These are phyloP conservation scores for Belgica antarctica DNA, from an alignment of 2,888 invertebrate species.

Conservation along the genomic window DNA sequence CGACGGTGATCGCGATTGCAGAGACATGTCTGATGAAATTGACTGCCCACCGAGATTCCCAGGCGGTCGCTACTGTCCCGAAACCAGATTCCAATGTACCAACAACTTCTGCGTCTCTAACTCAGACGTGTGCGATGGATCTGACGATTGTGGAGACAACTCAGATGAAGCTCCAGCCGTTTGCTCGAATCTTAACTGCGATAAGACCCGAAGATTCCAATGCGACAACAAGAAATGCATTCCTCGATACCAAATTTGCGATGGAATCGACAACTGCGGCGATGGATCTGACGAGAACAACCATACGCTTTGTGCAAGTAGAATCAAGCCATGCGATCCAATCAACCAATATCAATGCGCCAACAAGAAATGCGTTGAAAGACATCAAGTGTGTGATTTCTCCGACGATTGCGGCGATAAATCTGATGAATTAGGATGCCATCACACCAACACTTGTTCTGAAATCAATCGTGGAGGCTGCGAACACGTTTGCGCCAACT, in stretches of 20 bases:
- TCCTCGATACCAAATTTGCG: slow-evolving; percentile 82
- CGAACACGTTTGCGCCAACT: slow-evolving; percentile 85
- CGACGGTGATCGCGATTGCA: slow-evolving; percentile 81
- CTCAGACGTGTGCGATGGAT: slow-evolving; percentile 88
- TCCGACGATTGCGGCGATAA: slow-evolving; percentile 88
- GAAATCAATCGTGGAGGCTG: slow-evolving; percentile 73
- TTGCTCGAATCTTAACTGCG: slow-evolving; percentile 83
- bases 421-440: slow-evolving; percentile 89
- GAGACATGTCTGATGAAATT: slow-evolving; percentile 85
- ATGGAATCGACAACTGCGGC: slow-evolving; percentile 88
- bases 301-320: slow-evolving; percentile 80
- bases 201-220: slow-evolving; percentile 78
- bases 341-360: slow-evolving; percentile 83
- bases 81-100: slow-evolving; percentile 84
- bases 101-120: slow-evolving; percentile 90
- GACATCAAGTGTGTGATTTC: slow-evolving; percentile 78
- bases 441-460: slow-evolving; percentile 63
- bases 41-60: slow-evolving; percentile 87
- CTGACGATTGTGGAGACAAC: slow-evolving; percentile 89
- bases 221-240: slow-evolving; percentile 88
- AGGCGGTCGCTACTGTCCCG: slow-evolving; percentile 83
- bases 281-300: slow-evolving; percentile 96
- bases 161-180: slow-evolving; percentile 80
- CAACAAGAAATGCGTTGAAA: slow-evolving; percentile 79
- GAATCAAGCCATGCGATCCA: slow-evolving; percentile 72